These are phyloP conservation scores for Poliocrania exsul DNA, from an alignment of 2,797 vertebrate genomes.

Conservation along the genomic window DNA sequence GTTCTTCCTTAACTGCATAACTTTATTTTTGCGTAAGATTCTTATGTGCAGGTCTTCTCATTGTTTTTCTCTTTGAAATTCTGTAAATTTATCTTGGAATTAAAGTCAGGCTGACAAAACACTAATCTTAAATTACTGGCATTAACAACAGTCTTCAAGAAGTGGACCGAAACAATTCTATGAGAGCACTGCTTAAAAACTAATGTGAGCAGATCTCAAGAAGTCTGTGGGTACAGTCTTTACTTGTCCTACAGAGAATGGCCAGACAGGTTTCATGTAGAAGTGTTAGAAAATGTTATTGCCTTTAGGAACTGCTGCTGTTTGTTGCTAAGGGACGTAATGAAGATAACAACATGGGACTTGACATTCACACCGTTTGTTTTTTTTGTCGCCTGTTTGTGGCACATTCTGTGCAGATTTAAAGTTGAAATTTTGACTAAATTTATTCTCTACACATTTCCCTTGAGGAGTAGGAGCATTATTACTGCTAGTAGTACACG, in stretches of 20 bases:
- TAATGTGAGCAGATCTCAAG: neutral
- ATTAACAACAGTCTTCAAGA: slow-evolving; percentile 33
- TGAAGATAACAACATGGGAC: slow-evolving; percentile 48
- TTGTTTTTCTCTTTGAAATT: slow-evolving; percentile 23
- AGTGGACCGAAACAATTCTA: neutral
- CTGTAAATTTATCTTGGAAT: slow-evolving; percentile 17
- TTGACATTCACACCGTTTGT: slow-evolving; percentile 40
- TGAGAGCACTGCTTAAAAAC: neutral
- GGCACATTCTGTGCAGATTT: slow-evolving; percentile 72
- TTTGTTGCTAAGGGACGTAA: slow-evolving; percentile 35
- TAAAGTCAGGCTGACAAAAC: neutral
- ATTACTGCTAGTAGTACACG: slow-evolving; percentile 79
- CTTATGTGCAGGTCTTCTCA: neutral
- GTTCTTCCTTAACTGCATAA: neutral
- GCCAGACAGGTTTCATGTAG: slow-evolving; percentile 24
- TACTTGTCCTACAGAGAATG: neutral
- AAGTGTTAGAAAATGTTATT: neutral
- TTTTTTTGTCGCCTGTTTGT: slow-evolving; percentile 74
- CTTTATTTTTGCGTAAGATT: neutral
- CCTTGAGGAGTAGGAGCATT: slow-evolving; percentile 81
- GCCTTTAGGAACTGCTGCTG: slow-evolving; percentile 34
- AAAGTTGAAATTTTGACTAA: slow-evolving; percentile 77
- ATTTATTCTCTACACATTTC: slow-evolving; percentile 81
- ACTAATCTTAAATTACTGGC: neutral
- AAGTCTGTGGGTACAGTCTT: neutral